These are phyloP conservation scores for Limnephilus lunatus DNA, from an alignment of 2,888 invertebrate genomes.

Conservation along the genomic window DNA sequence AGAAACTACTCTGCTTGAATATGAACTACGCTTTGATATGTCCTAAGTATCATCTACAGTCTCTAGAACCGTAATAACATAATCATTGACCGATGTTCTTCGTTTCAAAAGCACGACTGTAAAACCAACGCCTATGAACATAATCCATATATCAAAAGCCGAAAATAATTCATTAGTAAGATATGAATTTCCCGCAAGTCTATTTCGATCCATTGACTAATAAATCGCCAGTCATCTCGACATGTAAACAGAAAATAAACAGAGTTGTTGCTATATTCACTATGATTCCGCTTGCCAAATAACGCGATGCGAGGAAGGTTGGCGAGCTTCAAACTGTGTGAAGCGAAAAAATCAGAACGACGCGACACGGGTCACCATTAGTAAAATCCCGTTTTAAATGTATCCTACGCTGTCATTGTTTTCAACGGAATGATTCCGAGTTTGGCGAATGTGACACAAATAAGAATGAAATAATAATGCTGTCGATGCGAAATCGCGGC, in stretches of 20 bases:
- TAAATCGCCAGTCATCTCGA: constrained; percentile 2
- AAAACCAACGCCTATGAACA: background rate
- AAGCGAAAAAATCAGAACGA: background rate
- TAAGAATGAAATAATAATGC: background rate
- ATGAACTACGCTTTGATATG: background rate
- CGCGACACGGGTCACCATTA: background rate
- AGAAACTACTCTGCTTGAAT: background rate
- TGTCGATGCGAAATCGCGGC: background rate
- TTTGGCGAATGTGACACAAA: constrained; percentile 2
- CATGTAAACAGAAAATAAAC: constrained; percentile 2
- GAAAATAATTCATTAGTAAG: constrained; percentile 2
- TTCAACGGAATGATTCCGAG: background rate
- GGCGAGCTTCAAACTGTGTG: background rate
- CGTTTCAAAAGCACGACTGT: background rate
- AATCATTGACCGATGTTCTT: background rate
- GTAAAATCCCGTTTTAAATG: background rate
- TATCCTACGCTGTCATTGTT: background rate
- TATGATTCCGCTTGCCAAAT: background rate
- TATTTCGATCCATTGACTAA: background rate
- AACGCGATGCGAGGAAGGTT: background rate
- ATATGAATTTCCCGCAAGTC: background rate
- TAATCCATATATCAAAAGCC: background rate
- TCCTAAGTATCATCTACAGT: background rate
- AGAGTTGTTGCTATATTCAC: background rate
- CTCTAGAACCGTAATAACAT: background rate